Evolutionary conservation across 2,888 invertebrate genomes (phyloP), one percentile per base, ranked within the genome.

Genomic region (Ormyrus labotus): DNA sequence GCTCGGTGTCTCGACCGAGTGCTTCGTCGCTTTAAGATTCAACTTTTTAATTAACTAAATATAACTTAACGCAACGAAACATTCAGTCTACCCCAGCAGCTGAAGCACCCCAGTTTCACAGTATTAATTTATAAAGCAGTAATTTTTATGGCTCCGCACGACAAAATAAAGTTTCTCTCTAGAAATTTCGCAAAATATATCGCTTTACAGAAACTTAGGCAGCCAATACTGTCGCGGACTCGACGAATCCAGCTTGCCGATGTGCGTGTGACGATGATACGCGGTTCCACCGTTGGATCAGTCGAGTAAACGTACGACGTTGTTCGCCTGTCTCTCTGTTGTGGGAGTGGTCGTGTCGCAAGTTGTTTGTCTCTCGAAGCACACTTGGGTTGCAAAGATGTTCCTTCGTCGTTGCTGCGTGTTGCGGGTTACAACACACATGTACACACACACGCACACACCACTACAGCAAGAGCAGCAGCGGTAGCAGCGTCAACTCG

Each of bases 281-380:
- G 51, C 72, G 60, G 53, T 72, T 78, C 48, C 72, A 68, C 78
- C 55, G 61, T 13, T 61, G 67, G 48, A 53, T 78, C 78, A 78
- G 72, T 78, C 78, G 72, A 78, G 78, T 67, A 64, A 53, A 11
- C n/a, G 34, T 51, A 45, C 34, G 10, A 64, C 48, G 55, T 58
- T 47, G 11, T 53, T 60, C 9, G 11, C 53, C 11, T 57, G 7
- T 65, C 45, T 51, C 11, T 10, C 2, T 13, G 51, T 47, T 47
- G 58, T 8, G 19, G 11, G 51, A 50, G 58, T 70, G 51, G 34
- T 34, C 60, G 34, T 70, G 70, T 72, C 7, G n/a, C 63, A 60
- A n/a, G 51, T 51, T 48, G 5, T 58, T n/a, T 47, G 6, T 58
- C 10, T 19, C 6, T 34, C 34, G 34, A 34, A 34, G 34, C 34